Base-by-base conservation (phyloP, 2,113 vertebrate species). In the Poeciliopsis retropinna region DNA sequence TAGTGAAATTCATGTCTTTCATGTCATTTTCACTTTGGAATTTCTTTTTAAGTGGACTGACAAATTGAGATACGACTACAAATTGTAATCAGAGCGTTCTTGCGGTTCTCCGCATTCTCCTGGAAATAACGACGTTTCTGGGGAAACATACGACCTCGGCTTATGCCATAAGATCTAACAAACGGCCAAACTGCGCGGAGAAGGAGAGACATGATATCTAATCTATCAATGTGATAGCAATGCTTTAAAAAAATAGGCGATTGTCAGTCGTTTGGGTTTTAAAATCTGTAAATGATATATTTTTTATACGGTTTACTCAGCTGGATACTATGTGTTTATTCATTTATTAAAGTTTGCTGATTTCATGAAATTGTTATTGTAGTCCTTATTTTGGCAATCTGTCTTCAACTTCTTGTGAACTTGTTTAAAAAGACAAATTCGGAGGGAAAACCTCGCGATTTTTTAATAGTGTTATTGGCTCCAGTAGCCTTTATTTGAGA, bases 11-110 rank as follows among this genome's bases (percentile, higher is more conserved):
- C 17, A n/a, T 71, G 69, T 11, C 39, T 17, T 34, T 72, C 5
- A 1, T 67, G 34, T 25, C 9, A 11, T 19, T 64, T 68, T 67
- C 44, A 28, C 34, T 5, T 72, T 60, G 47, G 51, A 57, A n/a
- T 57, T 60, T 73, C 70, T 79, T 70, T 78, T 71, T 25, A 73
- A 82, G 83, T 29, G 13, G 69, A 32, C 54, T 4, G 47, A 60
- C 77, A 80, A 83, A 91, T 87, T 81, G 81, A 81, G 64, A 66
- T 30, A 70, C 80, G 64, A 64, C 81, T 82, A 57, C 76, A 63
- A 79, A 80, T 77, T 70, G 80, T 64, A 75, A 87, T 78, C 64
- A 47, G 83, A 86, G 72, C 41, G 0, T n/a, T 61, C 11, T 4
- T 73, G 79, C 54, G 81, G 83, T 85, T 85, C 67, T 73, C 73